Conservation (phyloP, 2,888 invertebrate species). For the Oligia fasciuncula region DNA sequence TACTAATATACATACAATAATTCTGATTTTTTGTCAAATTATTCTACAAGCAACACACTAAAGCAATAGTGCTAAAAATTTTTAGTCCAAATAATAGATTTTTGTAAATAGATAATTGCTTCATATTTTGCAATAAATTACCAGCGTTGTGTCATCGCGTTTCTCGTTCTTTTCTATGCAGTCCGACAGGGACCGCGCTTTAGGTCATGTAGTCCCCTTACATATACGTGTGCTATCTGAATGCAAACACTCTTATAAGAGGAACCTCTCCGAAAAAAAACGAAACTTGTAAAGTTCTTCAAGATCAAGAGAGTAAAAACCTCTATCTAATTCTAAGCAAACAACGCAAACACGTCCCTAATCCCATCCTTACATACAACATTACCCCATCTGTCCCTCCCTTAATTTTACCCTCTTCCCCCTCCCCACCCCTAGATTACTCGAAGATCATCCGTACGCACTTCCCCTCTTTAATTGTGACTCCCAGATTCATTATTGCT, state of each 20-base stretch:
- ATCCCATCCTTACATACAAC: conserved; percentile 50
- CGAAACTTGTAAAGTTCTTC: not conserved
- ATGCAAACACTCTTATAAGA: not conserved
- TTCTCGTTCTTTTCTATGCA: too few species aligned
- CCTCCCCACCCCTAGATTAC: conserved; percentile 78
- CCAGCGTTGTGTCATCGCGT: too few species aligned
- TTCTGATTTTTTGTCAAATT: too few species aligned
- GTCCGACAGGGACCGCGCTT: too few species aligned
- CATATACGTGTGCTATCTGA: not conserved
- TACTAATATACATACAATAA: too few species aligned
- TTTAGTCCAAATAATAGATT: too few species aligned
- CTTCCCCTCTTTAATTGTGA: conserved; percentile 89
- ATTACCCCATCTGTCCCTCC: conserved; percentile 45
- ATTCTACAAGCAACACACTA: too few species aligned
- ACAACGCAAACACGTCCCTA: conserved; percentile 44
- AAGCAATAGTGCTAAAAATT: too few species aligned
- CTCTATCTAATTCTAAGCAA: conserved; percentile 20
- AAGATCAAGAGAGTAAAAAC: conserved; percentile 32
- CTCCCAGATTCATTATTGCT: conserved; percentile 88
- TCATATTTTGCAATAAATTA: too few species aligned
- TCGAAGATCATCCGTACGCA: conserved; percentile 87
- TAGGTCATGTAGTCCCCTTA: too few species aligned
- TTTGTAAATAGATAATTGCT: too few species aligned
- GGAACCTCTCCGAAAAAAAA: not conserved
- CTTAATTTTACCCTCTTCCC: conserved; percentile 66